Percentiles rank a stretch among this genome's conserved stretches.
Evolutionary conservation across 2,888 invertebrate species (phyloP).

Genomic region (Chloroclysta siterata): DNA sequence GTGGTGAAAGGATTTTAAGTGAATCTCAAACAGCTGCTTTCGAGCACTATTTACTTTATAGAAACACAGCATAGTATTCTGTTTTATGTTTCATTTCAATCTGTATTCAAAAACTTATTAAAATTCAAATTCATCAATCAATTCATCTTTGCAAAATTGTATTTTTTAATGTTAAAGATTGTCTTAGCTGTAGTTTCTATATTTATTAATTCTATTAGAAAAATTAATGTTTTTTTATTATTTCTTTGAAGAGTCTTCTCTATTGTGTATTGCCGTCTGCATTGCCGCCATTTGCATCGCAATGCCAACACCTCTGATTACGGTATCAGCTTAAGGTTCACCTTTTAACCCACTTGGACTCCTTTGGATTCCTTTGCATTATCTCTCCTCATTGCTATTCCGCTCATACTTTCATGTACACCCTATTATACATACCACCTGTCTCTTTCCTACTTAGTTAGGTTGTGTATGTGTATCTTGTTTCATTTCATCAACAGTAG

Average conservation of each 20-base stretch:
- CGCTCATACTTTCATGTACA: slow-evolving; percentile 42
- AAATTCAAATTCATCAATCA: too few relatives aligned
- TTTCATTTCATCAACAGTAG: slow-evolving; percentile 64
- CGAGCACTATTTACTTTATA: too few relatives aligned
- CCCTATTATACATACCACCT: slow-evolving; percentile 37
- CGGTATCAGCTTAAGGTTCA: slow-evolving; percentile 76
- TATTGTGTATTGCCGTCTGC: slow-evolving; percentile 17
- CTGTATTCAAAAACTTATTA: too few relatives aligned
- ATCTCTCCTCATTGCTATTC: slow-evolving; percentile 54
- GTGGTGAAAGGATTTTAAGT: too few relatives aligned
- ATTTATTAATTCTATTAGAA: too few relatives aligned
- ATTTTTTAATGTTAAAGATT: too few relatives aligned
- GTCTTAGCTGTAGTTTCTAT: too few relatives aligned
- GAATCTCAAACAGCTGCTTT: too few relatives aligned
- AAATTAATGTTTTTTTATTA: background rate
- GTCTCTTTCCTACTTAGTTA: slow-evolving; percentile 56
- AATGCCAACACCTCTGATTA: slow-evolving; percentile 73
- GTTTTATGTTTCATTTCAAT: too few relatives aligned
- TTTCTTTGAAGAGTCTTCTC: slow-evolving; percentile 5
- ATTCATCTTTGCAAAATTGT: too few relatives aligned
- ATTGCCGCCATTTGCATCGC: slow-evolving; percentile 62
- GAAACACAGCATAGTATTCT: too few relatives aligned
- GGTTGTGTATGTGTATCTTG: slow-evolving; percentile 54
- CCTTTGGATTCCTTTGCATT: slow-evolving; percentile 75
- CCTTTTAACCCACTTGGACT: slow-evolving; percentile 81